Conservation (phyloP, 53 echinoderm and acorn worm genomes). For the Mesocentrotus franciscanus region DNA sequence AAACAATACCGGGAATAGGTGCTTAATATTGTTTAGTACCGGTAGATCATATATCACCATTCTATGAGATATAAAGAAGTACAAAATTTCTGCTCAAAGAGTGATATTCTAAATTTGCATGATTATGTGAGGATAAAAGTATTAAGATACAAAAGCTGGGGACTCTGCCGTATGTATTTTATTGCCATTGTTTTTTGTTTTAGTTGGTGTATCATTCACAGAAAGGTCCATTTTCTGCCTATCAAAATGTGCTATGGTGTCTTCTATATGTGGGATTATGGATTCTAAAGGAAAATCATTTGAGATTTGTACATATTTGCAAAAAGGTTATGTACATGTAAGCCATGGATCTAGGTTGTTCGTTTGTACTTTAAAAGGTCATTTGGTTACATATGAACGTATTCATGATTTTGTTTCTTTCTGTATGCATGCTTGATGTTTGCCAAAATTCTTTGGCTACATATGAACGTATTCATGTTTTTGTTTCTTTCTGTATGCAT, state of each 20-base stretch:
- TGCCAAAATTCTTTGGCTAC: not conserved
- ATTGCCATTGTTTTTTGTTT: too few species aligned
- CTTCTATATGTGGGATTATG: not conserved
- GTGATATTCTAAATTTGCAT: not conserved
- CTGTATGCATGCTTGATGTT: conserved; percentile 1
- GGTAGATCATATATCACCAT: not conserved
- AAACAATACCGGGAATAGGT: not conserved
- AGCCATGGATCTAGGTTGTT: not conserved
- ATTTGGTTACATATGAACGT: not conserved
- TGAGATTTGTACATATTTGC: not conserved
- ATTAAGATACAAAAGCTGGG: not conserved
- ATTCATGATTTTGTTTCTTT: not conserved
- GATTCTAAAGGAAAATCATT: not conserved
- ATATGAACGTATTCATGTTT: conserved; percentile 10
- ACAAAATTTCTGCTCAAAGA: not conserved
- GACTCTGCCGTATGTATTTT: too few species aligned
- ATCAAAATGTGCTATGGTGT: not conserved
- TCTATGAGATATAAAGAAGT: not conserved
- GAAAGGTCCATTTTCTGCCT: too few species aligned
- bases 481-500: not conserved
- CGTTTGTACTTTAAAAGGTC: not conserved
- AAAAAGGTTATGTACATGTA: not conserved
- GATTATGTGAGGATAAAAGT: not conserved
- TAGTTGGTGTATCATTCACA: not conserved
- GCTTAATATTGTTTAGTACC: not conserved